Percentiles rank a stretch among this genome's conserved stretches.
phyloP scores from a whole-genome alignment of 2,113 vertebrate genomes.

The Panthera leo region DNA sequence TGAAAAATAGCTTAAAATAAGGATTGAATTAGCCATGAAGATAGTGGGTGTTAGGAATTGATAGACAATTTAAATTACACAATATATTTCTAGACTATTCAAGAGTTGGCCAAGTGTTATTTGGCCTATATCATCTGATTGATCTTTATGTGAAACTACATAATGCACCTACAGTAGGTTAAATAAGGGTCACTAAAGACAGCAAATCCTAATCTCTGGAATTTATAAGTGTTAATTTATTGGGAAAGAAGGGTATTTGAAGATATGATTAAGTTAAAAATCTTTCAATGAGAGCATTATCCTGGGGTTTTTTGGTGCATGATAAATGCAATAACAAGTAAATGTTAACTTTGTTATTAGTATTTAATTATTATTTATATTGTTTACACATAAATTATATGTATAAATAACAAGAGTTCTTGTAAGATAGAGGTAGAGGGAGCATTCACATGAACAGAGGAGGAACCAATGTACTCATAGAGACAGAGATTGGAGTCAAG shows the following conservation, averaged over 20 bases:
- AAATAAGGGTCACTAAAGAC: neutral
- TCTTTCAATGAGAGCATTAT: neutral
- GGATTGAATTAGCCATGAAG: neutral
- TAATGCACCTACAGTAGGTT: neutral
- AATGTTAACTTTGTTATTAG: neutral
- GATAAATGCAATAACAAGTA: neutral
- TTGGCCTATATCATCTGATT: neutral
- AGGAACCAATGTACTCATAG: neutral
- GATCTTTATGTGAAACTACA: neutral
- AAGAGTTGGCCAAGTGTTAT: neutral
- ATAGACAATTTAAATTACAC: neutral
- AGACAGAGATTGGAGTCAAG: neutral
- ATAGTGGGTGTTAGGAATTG: neutral
- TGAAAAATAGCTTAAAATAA: neutral
- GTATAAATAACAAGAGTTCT: neutral
- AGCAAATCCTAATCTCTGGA: neutral
- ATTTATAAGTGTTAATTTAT: neutral
- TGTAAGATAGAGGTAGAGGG: neutral
- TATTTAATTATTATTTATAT: neutral
- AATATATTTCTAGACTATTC: neutral
- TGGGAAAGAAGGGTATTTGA: neutral
- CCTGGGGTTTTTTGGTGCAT: neutral
- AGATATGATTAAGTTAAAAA: neutral
- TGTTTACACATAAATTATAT: neutral
- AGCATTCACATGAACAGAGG: neutral